These are phyloP conservation scores for Stichodactyla helianthus DNA, from an alignment of 64 coral and sea anemone species.

Conservation along the genomic window DNA sequence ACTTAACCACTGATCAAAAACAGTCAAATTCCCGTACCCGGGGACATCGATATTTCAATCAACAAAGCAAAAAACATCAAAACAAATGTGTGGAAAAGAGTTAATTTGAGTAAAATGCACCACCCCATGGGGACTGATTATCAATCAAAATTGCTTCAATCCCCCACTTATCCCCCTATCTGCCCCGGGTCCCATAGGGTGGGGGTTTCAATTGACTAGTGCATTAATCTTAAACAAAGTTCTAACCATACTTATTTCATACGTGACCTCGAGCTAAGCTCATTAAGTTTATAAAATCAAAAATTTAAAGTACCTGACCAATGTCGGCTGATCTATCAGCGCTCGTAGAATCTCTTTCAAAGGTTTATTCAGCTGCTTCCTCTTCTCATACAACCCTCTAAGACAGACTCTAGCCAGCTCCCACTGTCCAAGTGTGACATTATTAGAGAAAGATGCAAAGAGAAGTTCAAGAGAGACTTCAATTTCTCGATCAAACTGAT, in stretches of 20 bases:
- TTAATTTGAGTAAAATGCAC: too few species aligned
- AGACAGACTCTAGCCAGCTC: conserved; percentile 93
- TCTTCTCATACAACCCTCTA: conserved; percentile 47
- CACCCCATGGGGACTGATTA: too few species aligned
- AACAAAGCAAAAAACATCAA: too few species aligned
- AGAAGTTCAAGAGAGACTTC: conserved; percentile 49
- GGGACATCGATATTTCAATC: too few species aligned
- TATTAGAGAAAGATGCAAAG: conserved; percentile 76
- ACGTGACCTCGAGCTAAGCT: not conserved
- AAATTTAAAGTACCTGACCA: conserved; percentile 39
- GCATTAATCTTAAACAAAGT: too few species aligned
- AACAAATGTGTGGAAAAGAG: too few species aligned
- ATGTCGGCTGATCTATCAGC: conserved; percentile 80
- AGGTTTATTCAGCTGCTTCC: conserved; percentile 52
- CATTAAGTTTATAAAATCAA: not conserved
- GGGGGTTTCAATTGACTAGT: too few species aligned
- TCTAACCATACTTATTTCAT: not conserved
- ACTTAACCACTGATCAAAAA: too few species aligned
- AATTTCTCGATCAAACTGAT: conserved; percentile 70
- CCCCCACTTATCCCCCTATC: too few species aligned
- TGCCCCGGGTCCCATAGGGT: too few species aligned
- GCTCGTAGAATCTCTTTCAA: conserved; percentile 79
- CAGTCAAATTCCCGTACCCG: too few species aligned
- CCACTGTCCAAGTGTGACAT: conserved; percentile 92
- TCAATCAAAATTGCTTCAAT: too few species aligned